A percentile compares a stretch with the other conserved stretches of the same genome.
Evolutionary conservation across 2,113 vertebrate genomes (phyloP).

Genomic region (Pteruthius melanotis): DNA sequence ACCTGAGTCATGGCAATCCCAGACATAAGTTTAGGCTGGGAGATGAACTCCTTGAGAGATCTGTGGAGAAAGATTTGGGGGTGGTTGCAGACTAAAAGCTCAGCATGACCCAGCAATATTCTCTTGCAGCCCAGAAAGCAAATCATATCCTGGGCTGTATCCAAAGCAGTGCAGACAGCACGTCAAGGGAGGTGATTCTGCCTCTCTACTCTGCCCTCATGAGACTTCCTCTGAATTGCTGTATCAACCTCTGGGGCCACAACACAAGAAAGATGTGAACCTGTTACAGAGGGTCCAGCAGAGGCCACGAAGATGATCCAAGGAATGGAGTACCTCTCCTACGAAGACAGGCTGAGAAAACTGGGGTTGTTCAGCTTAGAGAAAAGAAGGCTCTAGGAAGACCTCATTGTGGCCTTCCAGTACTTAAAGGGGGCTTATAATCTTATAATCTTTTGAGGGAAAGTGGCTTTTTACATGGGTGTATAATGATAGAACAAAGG

Average conservation of each 20-base stretch:
- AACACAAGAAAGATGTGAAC: background rate
- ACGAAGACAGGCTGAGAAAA: background rate
- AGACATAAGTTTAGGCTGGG: background rate
- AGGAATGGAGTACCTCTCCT: background rate
- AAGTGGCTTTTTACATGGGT: rapidly evolving
- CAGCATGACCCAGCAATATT: background rate
- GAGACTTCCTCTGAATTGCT: background rate
- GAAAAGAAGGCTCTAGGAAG: background rate
- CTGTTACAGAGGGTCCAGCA: background rate
- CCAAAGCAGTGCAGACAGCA: rapidly evolving
- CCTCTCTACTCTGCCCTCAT: background rate
- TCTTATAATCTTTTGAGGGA: background rate
- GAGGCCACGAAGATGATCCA: background rate
- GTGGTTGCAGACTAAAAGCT: background rate
- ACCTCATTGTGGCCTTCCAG: background rate
- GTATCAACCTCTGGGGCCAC: background rate
- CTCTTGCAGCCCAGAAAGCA: background rate
- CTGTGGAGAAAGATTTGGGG: background rate
- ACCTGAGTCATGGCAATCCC: background rate
- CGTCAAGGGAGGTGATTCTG: background rate
- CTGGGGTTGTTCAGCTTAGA: background rate
- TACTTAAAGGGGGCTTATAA: background rate
- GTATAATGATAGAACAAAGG: background rate
- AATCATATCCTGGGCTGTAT: background rate
- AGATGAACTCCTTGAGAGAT: background rate